Percentiles rank a stretch among this genome's conserved stretches.
phyloP scores from a whole-genome alignment of 2,113 vertebrate species.

The Dissostichus mawsoni region DNA sequence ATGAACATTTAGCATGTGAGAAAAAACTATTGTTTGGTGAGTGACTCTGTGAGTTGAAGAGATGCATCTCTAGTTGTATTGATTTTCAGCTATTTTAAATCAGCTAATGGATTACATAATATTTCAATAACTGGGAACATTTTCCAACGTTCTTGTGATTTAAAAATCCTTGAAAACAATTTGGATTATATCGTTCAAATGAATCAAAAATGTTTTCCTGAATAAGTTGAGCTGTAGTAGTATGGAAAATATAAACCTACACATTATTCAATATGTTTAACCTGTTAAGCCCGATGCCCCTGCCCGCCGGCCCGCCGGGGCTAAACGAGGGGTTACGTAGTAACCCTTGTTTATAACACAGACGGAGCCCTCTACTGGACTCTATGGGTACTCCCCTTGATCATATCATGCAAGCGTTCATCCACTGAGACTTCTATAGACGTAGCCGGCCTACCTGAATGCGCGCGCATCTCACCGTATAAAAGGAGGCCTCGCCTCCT shows the following conservation, averaged over 20 bases:
- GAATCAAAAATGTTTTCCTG: neutral
- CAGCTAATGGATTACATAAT: neutral
- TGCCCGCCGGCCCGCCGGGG: no score
- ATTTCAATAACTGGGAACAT: slow-evolving; percentile 8
- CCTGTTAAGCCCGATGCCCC: neutral
- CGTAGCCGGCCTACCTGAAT: no score
- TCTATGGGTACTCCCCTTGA: no score
- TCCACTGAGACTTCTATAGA: no score
- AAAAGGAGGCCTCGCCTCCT: no score
- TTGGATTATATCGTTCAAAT: neutral
- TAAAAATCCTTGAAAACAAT: slow-evolving; percentile 1
- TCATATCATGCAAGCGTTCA: no score
- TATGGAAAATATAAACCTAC: neutral
- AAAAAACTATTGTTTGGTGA: neutral
- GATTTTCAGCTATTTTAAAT: slow-evolving; percentile 8
- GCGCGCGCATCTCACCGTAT: no score
- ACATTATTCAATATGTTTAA: neutral
- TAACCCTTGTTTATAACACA: no score
- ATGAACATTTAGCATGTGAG: neutral
- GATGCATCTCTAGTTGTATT: neutral
- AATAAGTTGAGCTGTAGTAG: neutral
- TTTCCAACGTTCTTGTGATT: neutral
- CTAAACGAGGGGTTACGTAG: no score
- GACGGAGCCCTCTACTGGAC: no score
- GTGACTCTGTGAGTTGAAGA: neutral